Evolutionary conservation across 2,797 vertebrate genomes (phyloP), one percentile per base, ranked within the genome.

Genomic region (Rhyacichthys aspro): DNA sequence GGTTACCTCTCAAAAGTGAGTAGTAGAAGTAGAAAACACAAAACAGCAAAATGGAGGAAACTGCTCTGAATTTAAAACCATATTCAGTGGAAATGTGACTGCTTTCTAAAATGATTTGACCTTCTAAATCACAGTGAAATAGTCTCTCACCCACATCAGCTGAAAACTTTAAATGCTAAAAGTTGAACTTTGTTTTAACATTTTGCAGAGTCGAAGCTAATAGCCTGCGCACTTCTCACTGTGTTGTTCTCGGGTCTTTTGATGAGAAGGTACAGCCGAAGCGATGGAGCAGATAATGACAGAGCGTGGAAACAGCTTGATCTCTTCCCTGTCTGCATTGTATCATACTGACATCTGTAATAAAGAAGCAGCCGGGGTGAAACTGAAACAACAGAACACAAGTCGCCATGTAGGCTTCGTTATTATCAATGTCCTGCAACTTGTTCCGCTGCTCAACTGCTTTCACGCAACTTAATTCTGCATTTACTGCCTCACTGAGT

Each of bases 211-310:
- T 12, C 15, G 18, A 43, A 34, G 50, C 42, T 49, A 82, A 86
- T 83, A 78, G 68, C 56, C 37, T 5, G 14, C 33, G 12, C 14
- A 23, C 57, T 53, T 8, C 9, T 38, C 49, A 32, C 50, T 43
- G 49, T 72, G 55, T 52, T 43, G 14, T 52, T 67, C 58, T 38
- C 65, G 10, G 34, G 36, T n/a, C 41, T 54, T 63, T 66, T 75
- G 64, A 67, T 72, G 67, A 62, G 66, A 80, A 72, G 63, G 63
- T 74, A 72, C 9, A 53, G 70, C 70, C 8, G 3, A 37, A 54
- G 80, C 77, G 53, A 63, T 37, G 33, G 66, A 70, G 83, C 82
- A 77, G 70, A 84, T 82, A 85, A 84, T 84, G 65, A 74, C 83
- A 79, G 84, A 80, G 63, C 78, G 53, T 15, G 37, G 46, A 76